Percentiles rank a stretch among this genome's conserved stretches.
Conservation (phyloP, 2,888 invertebrate species). For the Micoletzkya japonica region DNA sequence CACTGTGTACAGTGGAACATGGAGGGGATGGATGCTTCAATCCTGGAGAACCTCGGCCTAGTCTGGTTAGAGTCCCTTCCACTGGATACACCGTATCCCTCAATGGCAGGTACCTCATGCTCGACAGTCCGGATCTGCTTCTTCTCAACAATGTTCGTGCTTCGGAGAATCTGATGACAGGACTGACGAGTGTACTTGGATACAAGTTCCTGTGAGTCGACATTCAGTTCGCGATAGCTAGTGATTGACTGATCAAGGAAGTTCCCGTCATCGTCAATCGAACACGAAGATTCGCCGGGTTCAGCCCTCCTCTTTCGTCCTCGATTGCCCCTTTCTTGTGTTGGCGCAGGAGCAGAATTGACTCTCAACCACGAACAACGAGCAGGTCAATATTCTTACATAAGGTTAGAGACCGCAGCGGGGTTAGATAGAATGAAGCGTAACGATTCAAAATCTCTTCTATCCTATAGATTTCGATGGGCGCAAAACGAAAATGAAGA, state of each 20-base stretch:
- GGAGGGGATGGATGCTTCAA: background rate
- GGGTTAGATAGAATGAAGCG: too few species aligned
- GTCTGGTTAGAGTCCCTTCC: background rate
- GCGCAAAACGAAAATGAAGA: too few species aligned
- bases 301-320: constrained; percentile 19
- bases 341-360: too few species aligned
- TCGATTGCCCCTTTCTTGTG: constrained; percentile 5
- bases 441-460: too few species aligned
- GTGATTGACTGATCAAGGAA: background rate
- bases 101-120: constrained; percentile 15
- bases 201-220: constrained; percentile 24
- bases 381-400: too few species aligned
- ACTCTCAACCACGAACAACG: too few species aligned
- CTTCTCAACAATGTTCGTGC: constrained; percentile 21
- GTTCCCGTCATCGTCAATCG: constrained; percentile 18
- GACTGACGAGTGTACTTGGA: constrained; percentile 15
- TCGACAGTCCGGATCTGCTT: constrained; percentile 15
- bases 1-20: constrained; percentile 28
- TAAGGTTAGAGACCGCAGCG: too few species aligned
- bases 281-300: constrained; percentile 12
- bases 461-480: too few species aligned
- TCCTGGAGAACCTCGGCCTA: constrained; percentile 19
- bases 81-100: background rate
- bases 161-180: constrained; percentile 17
- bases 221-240: background rate